A percentile compares a stretch with the other conserved stretches of the same genome.
phyloP scores from a whole-genome alignment of 2,888 invertebrate genomes.

The Pseudococcus viburni region DNA sequence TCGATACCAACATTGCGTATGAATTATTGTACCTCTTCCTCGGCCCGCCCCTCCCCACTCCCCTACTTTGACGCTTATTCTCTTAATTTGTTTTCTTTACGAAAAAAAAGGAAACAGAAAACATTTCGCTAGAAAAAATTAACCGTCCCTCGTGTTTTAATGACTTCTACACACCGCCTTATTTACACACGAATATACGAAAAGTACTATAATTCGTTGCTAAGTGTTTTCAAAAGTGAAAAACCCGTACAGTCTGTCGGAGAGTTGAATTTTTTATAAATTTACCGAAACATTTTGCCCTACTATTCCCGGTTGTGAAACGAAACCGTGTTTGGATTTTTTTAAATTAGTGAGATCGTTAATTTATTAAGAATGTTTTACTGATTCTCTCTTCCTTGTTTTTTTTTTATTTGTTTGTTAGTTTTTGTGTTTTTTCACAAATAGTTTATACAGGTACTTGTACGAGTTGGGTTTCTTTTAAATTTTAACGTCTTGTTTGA shows the following conservation, averaged over 20 bases:
- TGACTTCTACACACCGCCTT: constrained; percentile 8
- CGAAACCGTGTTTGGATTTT: constrained; percentile 37
- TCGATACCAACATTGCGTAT: not conserved
- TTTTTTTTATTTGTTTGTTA: not conserved
- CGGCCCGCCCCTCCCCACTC: not conserved
- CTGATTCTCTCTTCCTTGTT: not conserved
- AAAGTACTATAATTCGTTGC: constrained; percentile 24
- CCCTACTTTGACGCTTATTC: not conserved
- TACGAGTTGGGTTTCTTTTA: not conserved
- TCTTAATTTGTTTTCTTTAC: constrained; percentile 43
- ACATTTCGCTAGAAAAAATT: constrained; percentile 15
- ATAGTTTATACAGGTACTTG: not conserved
- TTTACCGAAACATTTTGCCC: not conserved
- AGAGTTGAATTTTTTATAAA: constrained; percentile 41
- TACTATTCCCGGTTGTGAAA: not conserved
- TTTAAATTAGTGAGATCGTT: constrained; percentile 27
- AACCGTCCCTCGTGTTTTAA: constrained; percentile 15
- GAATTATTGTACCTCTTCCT: not conserved
- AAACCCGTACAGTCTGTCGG: not conserved
- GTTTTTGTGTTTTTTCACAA: no score
- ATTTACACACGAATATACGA: not conserved
- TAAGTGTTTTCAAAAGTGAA: constrained; percentile 18
- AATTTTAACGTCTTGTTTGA: not conserved
- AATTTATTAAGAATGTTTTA: constrained; percentile 19
- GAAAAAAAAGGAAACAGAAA: not conserved